phyloP scores from a whole-genome alignment of 2,113 vertebrate species.

The Mobula hypostoma region DNA sequence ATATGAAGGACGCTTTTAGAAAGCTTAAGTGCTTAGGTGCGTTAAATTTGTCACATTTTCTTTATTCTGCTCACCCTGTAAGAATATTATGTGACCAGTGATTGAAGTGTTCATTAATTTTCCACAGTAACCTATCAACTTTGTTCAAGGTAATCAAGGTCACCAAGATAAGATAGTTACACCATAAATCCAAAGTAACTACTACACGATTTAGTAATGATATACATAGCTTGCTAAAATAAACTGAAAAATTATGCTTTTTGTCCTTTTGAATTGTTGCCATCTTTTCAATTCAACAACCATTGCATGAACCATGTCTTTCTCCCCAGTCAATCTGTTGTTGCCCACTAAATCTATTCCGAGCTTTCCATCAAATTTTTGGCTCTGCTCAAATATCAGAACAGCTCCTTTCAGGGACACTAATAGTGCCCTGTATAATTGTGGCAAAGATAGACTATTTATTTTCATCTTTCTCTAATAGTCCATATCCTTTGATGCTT shows the following conservation, averaged over 20 bases:
- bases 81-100: conserved; percentile 8
- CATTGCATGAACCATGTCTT: background rate
- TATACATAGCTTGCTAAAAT: background rate
- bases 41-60: conserved; percentile 12
- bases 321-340: no score
- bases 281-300: background rate
- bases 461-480: no score
- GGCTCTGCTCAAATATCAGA: no score
- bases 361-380: no score
- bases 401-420: no score
- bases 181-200: conserved; percentile 8
- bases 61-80: conserved; percentile 12
- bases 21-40: conserved; percentile 15
- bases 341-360: no score
- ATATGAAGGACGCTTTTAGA: conserved; percentile 21
- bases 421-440: no score
- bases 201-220: background rate
- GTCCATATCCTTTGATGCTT: no score
- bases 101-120: conserved; percentile 30
- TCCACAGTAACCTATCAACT: background rate
- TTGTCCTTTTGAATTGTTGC: background rate
- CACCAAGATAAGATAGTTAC: background rate
- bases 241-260: background rate
- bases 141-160: conserved; percentile 10
- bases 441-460: no score